Evolutionary conservation across 2,888 invertebrate genomes (phyloP), one percentile per base, ranked within the genome.

Genomic region (Anticlea derivata): DNA sequence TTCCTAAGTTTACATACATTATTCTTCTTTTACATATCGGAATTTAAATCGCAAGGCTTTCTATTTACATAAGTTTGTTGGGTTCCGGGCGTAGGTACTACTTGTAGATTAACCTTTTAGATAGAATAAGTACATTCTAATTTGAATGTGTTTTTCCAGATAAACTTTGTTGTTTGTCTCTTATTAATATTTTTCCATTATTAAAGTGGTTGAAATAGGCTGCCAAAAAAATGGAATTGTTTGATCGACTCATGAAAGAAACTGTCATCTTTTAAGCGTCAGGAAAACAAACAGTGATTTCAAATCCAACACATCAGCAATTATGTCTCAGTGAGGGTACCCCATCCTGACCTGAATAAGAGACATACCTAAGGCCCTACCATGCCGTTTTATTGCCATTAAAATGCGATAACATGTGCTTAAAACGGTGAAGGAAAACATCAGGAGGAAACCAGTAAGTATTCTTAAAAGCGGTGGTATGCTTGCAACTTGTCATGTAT

Each of bases 1-100:
- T 33, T 55, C 35, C 58, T 61, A 60, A 53, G 54, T 63, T 61
- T 58, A 61, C 61, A 58, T 63, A 59, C 50, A 58, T 61, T 58
- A 60, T 50, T 62, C 52, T 58, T 61, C 55, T 58, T 60, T 56
- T 50, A 62, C 60, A 60, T 60, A 60, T 60, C 50, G 55, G 58
- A 56, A 58, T 60, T 60, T 62, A 60, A 60, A 62, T 62, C 53
- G 41, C 55, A 53, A 59, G 49, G 58, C 26, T 44, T 57, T 59
- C 27, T 56, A 60, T 60, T 62, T 62, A 60, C 60, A 58, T 60
- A 56, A 50, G 56, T 56, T 55, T 54, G 47, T 40, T 46, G 56
- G 54, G 55, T 45, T 46, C 46, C 24, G 34, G 38, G 29, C 48
- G 33, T 33, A 43, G 46, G n/a, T n/a, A n/a, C 48, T 40, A 45